phyloP scores from a whole-genome alignment of 2,888 invertebrate genomes.

The Amphiduros pacificus region DNA sequence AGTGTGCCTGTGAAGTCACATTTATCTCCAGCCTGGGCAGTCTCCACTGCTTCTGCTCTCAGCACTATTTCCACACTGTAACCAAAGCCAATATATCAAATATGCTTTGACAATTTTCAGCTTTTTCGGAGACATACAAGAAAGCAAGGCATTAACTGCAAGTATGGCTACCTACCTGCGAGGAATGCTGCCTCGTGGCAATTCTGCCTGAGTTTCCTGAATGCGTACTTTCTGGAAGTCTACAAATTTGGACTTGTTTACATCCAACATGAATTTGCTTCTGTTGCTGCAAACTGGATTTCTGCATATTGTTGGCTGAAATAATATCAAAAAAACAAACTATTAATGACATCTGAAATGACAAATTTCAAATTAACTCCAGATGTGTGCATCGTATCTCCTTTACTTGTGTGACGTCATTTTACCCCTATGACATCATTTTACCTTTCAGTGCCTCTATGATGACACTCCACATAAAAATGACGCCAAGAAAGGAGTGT shows the following conservation, averaged over 20 bases:
- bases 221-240: slow-evolving; percentile 98
- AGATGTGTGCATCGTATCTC: no score
- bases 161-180: slow-evolving; percentile 67
- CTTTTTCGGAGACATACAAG: no score
- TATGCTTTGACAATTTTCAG: background rate
- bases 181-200: slow-evolving; percentile 95
- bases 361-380: no score
- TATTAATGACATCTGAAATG: no score
- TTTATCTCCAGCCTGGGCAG: slow-evolving; percentile 83
- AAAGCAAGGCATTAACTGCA: background rate
- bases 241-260: slow-evolving; percentile 91
- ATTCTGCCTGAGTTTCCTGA: slow-evolving; percentile 95
- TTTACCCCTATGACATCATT: no score
- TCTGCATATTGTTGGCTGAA: slow-evolving; percentile 89
- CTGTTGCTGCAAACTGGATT: slow-evolving; percentile 96
- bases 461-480: no score
- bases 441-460: no score
- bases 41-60: slow-evolving; percentile 93
- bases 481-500: no score
- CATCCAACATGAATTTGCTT: slow-evolving; percentile 84
- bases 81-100: slow-evolving; percentile 13
- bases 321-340: no score
- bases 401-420: no score
- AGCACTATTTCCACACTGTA: slow-evolving; percentile 84
- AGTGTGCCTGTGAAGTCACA: slow-evolving; percentile 94